phyloP scores from a whole-genome alignment of 2,797 vertebrate genomes.

The Erpetoichthys calabaricus region DNA sequence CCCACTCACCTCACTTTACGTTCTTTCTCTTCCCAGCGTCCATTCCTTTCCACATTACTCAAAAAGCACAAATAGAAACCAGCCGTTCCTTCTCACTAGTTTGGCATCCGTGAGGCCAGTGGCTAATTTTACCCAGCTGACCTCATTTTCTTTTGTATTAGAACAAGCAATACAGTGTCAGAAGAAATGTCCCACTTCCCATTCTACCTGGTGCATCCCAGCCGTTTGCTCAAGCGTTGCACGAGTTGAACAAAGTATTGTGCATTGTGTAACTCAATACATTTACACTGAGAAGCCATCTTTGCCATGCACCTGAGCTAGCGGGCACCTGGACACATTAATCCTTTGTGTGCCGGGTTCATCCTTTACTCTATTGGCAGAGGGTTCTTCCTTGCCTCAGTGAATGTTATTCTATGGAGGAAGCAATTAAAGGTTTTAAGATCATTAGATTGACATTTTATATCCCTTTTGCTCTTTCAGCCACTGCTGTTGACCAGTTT shows the following conservation, averaged over 20 bases:
- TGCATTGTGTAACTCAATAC: constrained; percentile 17
- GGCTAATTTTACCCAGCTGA: constrained; percentile 30
- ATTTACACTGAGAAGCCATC: no score
- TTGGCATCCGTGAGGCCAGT: constrained; percentile 26
- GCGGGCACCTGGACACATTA: no score
- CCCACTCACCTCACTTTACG: background rate
- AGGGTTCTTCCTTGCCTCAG: no score
- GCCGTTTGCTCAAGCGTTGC: constrained; percentile 18
- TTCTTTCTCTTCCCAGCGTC: constrained; percentile 1
- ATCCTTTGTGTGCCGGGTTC: no score
- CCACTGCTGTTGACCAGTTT: no score
- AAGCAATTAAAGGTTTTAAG: no score
- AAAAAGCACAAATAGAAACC: constrained; percentile 13
- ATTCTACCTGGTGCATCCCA: constrained; percentile 26
- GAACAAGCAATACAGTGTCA: constrained; percentile 43
- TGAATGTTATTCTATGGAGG: no score
- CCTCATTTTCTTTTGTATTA: constrained; percentile 30
- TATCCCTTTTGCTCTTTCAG: no score
- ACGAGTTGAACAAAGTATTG: constrained; percentile 27
- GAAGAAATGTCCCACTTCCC: constrained; percentile 26
- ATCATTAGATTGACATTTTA: no score
- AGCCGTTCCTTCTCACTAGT: constrained; percentile 21
- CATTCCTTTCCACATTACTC: constrained; percentile 9
- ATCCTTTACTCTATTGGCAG: no score
- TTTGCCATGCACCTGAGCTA: no score